phyloP scores from a whole-genome alignment of 2,113 vertebrate genomes.

The Pteronura brasiliensis region DNA sequence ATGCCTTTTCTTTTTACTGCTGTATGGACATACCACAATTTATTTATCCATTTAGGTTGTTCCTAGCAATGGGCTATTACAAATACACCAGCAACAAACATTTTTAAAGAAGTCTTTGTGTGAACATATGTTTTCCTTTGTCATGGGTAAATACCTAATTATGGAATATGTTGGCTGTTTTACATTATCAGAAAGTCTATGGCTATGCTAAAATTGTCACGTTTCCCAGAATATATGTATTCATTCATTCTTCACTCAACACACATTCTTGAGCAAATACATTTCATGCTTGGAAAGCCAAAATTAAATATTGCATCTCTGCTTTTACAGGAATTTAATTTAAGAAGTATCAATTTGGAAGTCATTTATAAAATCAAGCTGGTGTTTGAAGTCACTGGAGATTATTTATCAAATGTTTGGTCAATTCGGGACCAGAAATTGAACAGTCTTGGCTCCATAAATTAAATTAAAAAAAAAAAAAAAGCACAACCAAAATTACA shows the following conservation, averaged over 20 bases:
- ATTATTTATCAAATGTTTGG: constrained; percentile 43
- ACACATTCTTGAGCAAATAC: constrained; percentile 22
- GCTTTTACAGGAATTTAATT: constrained; percentile 48
- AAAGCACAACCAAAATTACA: not conserved
- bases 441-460: constrained; percentile 24
- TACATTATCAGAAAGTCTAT: not conserved
- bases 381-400: not conserved
- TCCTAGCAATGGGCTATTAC: not conserved
- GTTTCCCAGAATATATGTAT: not conserved
- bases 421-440: not conserved
- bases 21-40: not conserved
- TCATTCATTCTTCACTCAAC: constrained; percentile 8
- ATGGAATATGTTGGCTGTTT: not conserved
- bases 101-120: not conserved
- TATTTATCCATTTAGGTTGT: not conserved
- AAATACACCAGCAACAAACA: not conserved
- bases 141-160: not conserved
- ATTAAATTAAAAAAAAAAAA: not conserved
- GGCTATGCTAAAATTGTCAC: not conserved
- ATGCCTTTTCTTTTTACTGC: not conserved
- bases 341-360: constrained; percentile 33
- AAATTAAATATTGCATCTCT: constrained; percentile 31
- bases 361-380: not conserved
- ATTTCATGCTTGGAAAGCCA: not conserved
- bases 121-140: not conserved